Conservation (phyloP, 2,113 vertebrate genomes). For the Cricetomys ansorgei region DNA sequence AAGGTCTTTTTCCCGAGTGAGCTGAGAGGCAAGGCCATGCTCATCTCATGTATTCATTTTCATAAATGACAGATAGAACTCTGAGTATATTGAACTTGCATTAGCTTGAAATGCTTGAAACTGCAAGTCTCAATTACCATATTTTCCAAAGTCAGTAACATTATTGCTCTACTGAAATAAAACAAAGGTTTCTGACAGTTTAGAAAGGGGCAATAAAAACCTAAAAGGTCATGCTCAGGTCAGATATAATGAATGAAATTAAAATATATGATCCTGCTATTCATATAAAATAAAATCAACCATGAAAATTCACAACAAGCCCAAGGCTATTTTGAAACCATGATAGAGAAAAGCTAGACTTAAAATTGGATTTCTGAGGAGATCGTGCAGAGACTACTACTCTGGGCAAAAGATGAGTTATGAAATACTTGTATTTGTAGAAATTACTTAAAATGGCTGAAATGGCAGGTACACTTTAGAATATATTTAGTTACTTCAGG, state of each 20-base stretch:
- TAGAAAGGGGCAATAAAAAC: slow-evolving; percentile 51
- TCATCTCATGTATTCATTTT: neutral
- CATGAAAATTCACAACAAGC: slow-evolving; percentile 63
- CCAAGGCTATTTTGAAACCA: slow-evolving; percentile 3
- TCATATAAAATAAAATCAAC: slow-evolving; percentile 70
- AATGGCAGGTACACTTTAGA: slow-evolving; percentile 14
- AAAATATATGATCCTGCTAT: slow-evolving; percentile 54
- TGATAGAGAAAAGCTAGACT: slow-evolving; percentile 36
- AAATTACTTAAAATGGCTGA: slow-evolving; percentile 69
- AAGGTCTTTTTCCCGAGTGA: neutral
- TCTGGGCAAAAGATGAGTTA: slow-evolving; percentile 50
- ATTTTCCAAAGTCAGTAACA: neutral
- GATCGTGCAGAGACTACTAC: neutral
- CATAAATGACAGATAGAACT: neutral
- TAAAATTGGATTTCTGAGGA: slow-evolving; percentile 54
- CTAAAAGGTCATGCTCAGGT: neutral
- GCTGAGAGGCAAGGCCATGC: neutral
- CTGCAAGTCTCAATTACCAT: neutral
- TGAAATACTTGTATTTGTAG: slow-evolving; percentile 57
- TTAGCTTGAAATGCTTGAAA: slow-evolving; percentile 22
- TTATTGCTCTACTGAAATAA: slow-evolving; percentile 2
- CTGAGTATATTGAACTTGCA: neutral
- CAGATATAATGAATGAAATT: slow-evolving; percentile 51
- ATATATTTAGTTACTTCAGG: slow-evolving; percentile 55
- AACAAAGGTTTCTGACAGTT: neutral